Base-by-base conservation (phyloP, 2,113 vertebrate species). In the Piliocolobus tephrosceles region DNA sequence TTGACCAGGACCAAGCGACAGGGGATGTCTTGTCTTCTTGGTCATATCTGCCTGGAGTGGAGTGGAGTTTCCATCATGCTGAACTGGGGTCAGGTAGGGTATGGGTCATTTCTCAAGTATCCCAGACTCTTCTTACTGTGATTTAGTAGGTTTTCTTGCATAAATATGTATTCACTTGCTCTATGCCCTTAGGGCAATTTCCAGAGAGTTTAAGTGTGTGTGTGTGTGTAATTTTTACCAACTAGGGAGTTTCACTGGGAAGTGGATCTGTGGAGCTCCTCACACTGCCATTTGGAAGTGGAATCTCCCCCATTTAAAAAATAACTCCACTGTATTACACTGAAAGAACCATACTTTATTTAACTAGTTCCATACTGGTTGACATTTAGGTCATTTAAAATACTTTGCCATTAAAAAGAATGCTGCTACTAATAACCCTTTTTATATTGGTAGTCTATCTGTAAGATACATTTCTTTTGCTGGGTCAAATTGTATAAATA, bases 351-450 rank as follows among this genome's bases (percentile, higher is more conserved):
- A 72, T 70, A 92, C 14, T 84, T 70, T 45, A 87, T 85, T 81
- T 43, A 79, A 76, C 38, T 27, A 55, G 70, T 89, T 92, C 82
- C 30, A 76, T 75, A 50, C 18, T 43, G 57, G 86, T 47, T 91
- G 58, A 81, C 68, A 75, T 58, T 96, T 91, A 94, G 32, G 47
- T 58, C 75, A 82, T 78, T 88, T 76, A n/a, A 82, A 88, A 94
- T 76, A 82, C 20, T 94, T 84, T 43, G 50, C 38, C 47, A 40
- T 40, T 89, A 55, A 83, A 94, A 88, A 92, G 25, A 47, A 16
- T 52, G 10, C 70, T 85, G 25, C 35, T 84, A 40, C 88, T 75
- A 95, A 80, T 73, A 95, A 80, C 52, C 27, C 7, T 43, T 81
- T 95, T 43, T 85, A 64, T 92, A 73, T 80, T 64, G 30, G n/a